Base-by-base conservation (phyloP, 2,797 vertebrate species). In the Cottoperca gobio region DNA sequence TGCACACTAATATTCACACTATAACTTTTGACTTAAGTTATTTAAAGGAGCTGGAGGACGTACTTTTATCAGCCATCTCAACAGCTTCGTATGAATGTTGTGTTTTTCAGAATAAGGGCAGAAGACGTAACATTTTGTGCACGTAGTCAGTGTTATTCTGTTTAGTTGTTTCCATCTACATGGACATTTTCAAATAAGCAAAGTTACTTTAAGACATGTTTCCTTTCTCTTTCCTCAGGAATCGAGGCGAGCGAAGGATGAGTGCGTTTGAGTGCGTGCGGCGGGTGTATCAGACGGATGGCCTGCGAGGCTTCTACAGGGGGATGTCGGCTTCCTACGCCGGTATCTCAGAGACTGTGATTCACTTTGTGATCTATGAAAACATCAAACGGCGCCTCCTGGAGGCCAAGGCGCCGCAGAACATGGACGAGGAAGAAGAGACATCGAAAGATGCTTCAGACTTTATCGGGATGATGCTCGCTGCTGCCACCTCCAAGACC, bases 291-390 rank as follows among this genome's bases (percentile, higher is more conserved):
- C 94, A 66, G 78, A 84, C 95, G n/a, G 97, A 99, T 49, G 98
- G 98, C 71, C 59, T 97, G 43, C 96, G 93, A 70, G 98, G 98
- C 69, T 99, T 99, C 94, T 99, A 99, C 90, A 94, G 97, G 70
- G 98, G 98, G 64, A 99, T 99, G 98, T 98, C 98, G 0, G 98
- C 98, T 0, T 99, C 98, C 10, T 99, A 99, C 0, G 98, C 97
- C 6, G 98, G 98, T 82, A 99, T 99, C 93, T 99, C 97, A 75
- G 98, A 99, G 95, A 99, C 98, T 90, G 97, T 99, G 84, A 97
- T 99, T 92, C 97, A 99, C 89, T 99, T 99, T 91, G 97, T 99
- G 94, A 99, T 99, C 93, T 99, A 99, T 91, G 98, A 99, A 91
- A 97, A 95, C 94, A 98, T 99, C 95, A 99, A 99, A 79, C 96